Evolutionary conservation across 2,888 invertebrate species (phyloP).

Genomic region (Acleris holmiana): DNA sequence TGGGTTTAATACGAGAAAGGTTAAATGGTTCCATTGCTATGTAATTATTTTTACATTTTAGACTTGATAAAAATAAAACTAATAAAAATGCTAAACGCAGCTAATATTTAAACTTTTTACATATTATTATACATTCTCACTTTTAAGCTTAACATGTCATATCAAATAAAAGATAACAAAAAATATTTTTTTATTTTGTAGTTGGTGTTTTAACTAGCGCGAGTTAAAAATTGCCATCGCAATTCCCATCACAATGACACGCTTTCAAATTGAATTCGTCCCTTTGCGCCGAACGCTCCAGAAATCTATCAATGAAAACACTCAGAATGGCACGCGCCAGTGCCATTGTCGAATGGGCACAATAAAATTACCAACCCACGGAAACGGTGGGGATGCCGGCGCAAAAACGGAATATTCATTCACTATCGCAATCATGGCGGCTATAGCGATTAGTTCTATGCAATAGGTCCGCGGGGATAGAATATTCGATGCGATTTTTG

Average conservation of each 20-base stretch:
- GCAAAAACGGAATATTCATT: conserved; percentile 71
- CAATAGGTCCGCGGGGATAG: conserved; percentile 47
- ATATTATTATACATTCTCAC: no score
- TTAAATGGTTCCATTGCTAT: not conserved
- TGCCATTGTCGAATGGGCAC: conserved; percentile 56
- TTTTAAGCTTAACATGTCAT: no score
- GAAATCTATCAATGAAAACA: conserved; percentile 63
- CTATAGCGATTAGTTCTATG: conserved; percentile 68
- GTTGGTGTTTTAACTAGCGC: no score
- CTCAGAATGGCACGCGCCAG: conserved; percentile 72
- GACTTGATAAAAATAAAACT: no score
- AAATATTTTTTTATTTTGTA: no score
- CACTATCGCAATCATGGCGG: conserved; percentile 68
- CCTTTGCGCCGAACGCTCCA: conserved; percentile 42
- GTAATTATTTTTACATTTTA: no score
- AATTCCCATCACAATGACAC: conserved; percentile 6
- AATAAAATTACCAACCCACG: conserved; percentile 62
- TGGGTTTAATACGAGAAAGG: conserved; percentile 19
- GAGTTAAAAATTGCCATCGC: not conserved
- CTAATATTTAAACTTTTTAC: no score
- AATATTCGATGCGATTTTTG: conserved; percentile 44
- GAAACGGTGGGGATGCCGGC: conserved; percentile 53
- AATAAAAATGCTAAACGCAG: no score
- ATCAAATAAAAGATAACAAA: no score
- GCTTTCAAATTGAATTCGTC: not conserved